Evolutionary conservation across 23 tunicate genomes (phyloP), one percentile per base, ranked within the genome.

Genomic region (Corella eumyota): DNA sequence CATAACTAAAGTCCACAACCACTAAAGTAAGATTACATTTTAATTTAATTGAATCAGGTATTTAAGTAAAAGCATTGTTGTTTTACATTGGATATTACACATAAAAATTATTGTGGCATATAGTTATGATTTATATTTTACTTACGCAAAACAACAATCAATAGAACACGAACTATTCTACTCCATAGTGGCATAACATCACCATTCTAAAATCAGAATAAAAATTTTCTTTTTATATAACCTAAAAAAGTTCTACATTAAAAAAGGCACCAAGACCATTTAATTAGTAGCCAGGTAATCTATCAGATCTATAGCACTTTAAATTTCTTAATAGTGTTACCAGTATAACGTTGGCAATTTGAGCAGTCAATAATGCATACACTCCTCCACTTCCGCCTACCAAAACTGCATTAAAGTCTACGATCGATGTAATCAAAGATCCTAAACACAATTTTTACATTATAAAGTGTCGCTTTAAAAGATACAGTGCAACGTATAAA

Each of bases 301-400:
- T 40, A 40, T 9, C 15, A 40, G 13, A 40, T 40, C 11, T 15
- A n/a, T n/a, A n/a, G n/a, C n/a, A n/a, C n/a, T n/a, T n/a, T n/a
- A n/a, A n/a, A n/a, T n/a, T n/a, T n/a, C n/a, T n/a, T n/a, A n/a
- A n/a, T n/a, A n/a, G n/a, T 36, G 56, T 46, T 32, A 76, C 76
- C 66, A 80, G 56, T 17, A 80, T 72, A 28, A 71, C 78, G 45
- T 80, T 80, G 29, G 90, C 90, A 25, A 80, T 21, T 13, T 71
- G 78, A 17, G 90, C 78, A 4, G 78, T 58, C 4, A 80, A 48
- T 26, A 80, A 19, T 15, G 90, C 90, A 36, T 80, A 80, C 19
- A 63, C 70, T 15, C 90, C 90, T 17, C 90, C 90, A 36, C 78
- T 70, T 24, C 83, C 90, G 36, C 90, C 90, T 2, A 80, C 90